Conservation (phyloP, 2,113 vertebrate species). For the Pungitius pungitius region DNA sequence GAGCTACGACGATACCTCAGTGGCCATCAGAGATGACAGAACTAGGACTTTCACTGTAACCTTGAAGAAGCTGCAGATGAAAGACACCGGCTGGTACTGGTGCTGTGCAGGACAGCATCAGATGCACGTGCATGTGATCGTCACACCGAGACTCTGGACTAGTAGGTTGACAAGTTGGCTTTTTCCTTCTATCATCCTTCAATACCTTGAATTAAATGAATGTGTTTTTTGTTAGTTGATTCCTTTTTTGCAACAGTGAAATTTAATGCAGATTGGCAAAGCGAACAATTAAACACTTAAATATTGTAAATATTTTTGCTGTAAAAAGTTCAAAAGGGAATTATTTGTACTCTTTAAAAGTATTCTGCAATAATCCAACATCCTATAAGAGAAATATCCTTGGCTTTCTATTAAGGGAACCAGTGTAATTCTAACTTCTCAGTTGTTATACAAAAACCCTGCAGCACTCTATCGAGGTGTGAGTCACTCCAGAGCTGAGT, state of each 20-base stretch:
- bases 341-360: not conserved
- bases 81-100: slow-evolving; percentile 72
- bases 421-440: not conserved
- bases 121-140: slow-evolving; percentile 47
- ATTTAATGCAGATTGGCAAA: no score
- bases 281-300: slow-evolving; percentile 1
- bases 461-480: not conserved
- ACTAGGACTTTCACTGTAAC: slow-evolving; percentile 69
- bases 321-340: not conserved
- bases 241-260: not conserved
- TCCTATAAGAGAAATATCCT: not conserved
- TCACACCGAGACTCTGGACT: slow-evolving; percentile 46
- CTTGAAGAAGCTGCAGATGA: slow-evolving; percentile 64
- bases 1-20: slow-evolving; percentile 57
- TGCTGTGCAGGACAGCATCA: slow-evolving; percentile 60
- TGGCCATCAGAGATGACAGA: slow-evolving; percentile 76
- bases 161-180: slow-evolving; percentile 51
- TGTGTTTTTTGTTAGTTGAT: not conserved
- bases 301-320: no score
- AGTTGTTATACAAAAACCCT: not conserved
- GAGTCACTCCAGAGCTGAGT: not conserved
- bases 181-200: not conserved
- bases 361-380: not conserved
- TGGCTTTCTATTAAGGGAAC: not conserved
- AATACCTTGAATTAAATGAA: not conserved